phyloP scores from a whole-genome alignment of 1,140 invertebrate species.

The Notospermus geniculatus region DNA sequence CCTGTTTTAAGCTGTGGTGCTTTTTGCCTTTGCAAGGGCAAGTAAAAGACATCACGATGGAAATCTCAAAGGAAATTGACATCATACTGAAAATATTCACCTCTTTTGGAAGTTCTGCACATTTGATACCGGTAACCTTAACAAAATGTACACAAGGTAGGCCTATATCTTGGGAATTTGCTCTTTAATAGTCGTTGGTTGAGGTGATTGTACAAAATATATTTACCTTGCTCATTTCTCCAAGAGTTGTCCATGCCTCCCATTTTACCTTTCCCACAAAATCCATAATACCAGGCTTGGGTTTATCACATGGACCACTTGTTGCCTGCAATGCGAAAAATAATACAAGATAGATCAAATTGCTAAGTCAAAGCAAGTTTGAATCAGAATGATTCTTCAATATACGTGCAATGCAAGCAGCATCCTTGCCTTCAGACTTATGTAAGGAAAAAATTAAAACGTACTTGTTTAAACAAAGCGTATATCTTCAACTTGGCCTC shows the following conservation, averaged over 20 bases:
- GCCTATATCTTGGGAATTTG: slow-evolving; percentile 59
- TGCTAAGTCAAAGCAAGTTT: too few relatives aligned
- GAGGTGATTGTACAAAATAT: too few relatives aligned
- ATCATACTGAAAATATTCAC: not conserved
- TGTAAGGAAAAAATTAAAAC: too few relatives aligned
- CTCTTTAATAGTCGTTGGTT: too few relatives aligned
- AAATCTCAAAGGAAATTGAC: not conserved
- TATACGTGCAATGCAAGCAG: too few relatives aligned
- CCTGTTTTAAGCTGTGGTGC: not conserved
- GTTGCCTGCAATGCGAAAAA: slow-evolving; percentile 56
- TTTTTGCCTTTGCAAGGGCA: too few relatives aligned
- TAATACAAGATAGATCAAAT: too few relatives aligned
- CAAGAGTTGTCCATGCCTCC: slow-evolving; percentile 64
- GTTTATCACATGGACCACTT: slow-evolving; percentile 58
- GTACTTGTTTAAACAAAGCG: slow-evolving; percentile 64
- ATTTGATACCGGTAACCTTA: not conserved
- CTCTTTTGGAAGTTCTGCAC: not conserved
- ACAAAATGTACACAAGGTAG: too few relatives aligned
- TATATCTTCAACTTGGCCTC: slow-evolving; percentile 63
- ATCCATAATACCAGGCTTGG: slow-evolving; percentile 65
- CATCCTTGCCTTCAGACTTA: too few relatives aligned
- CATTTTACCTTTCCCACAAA: slow-evolving; percentile 66
- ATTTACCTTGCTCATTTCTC: slow-evolving; percentile 55
- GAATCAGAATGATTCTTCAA: too few relatives aligned
- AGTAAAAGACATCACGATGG: too few relatives aligned